phyloP scores from a whole-genome alignment of 2,113 vertebrate species.

The Ibidorhyncha struthersii region DNA sequence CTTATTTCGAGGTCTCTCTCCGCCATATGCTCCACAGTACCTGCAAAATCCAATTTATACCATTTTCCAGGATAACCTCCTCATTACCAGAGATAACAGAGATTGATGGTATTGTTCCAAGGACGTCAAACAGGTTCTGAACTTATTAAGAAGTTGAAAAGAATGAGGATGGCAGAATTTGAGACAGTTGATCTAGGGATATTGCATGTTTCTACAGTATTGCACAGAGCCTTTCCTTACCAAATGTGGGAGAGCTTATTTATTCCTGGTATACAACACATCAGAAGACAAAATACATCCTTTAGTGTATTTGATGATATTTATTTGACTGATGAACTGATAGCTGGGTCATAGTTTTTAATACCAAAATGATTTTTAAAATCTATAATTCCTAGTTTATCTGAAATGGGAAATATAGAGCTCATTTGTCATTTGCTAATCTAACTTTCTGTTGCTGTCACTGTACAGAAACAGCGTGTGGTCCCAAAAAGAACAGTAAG shows the following conservation, averaged over 20 bases:
- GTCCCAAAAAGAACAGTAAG: background rate
- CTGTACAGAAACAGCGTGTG: background rate
- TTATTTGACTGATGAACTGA: slow-evolving; percentile 45
- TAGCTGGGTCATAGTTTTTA: background rate
- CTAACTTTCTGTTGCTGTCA: background rate
- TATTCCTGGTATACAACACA: background rate
- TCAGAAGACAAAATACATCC: background rate
- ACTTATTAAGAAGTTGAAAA: background rate
- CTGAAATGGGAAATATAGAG: slow-evolving; percentile 15
- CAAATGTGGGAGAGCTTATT: background rate
- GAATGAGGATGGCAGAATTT: background rate
- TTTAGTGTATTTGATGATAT: background rate
- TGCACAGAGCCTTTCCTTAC: background rate
- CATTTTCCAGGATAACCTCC: background rate
- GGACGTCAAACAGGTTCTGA: background rate
- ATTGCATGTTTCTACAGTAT: background rate
- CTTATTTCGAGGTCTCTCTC: background rate
- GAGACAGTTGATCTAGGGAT: background rate
- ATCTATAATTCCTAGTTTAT: slow-evolving; percentile 21
- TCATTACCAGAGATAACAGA: background rate
- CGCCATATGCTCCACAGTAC: background rate
- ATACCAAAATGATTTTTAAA: background rate
- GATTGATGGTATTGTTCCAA: background rate
- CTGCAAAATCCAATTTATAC: background rate
- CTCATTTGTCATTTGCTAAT: slow-evolving; percentile 33